Evolutionary conservation across 2,797 vertebrate genomes (phyloP), one percentile per base, ranked within the genome.

Genomic region (Sus cebifrons): DNA sequence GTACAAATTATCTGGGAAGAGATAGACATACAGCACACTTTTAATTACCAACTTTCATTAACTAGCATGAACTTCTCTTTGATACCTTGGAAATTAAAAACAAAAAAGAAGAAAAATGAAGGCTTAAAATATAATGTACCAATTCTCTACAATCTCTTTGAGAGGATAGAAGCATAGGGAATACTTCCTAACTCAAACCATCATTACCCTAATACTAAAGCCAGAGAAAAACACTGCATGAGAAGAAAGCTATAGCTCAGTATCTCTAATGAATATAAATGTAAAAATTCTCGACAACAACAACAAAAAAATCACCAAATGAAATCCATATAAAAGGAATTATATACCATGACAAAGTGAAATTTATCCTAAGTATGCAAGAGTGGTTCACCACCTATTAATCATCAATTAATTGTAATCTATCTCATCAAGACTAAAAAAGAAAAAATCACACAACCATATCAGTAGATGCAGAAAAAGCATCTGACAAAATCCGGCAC

Each of bases 11-110:
- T 64, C 36, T 79, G 16, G 5, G 54, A 75, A 75, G 32, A 15
- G 32, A 14, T 21, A 83, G 12, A 14, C 58, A 79, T 14, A 49
- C 6, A 81, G 27, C 11, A n/a, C 32, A 86, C 9, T 58, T 78
- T 60, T 18, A 79, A 13, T 86, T 58, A 75, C 52, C 52, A 95
- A 36, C 12, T 56, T 44, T 56, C 25, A 75, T 65, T 73, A 89
- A 75, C 13, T 36, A 78, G 15, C 44, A 44, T 44, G 25, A 89
- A 70, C 62, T 70, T 84, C 32, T 81, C 68, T 92, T 79, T 95
- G 67, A 73, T 56, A 91, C 9, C 65, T 70, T 88, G 16, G 15
- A 81, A 86, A 65, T 73, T 16, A 56, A 56, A 65, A 89, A 21
- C 0, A 29, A 89, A 73, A 73, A 64, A 79, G 5, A 65, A 89